These are phyloP conservation scores for Ceyx melanurus DNA, from an alignment of 2,113 vertebrate species.

Conservation along the genomic window DNA sequence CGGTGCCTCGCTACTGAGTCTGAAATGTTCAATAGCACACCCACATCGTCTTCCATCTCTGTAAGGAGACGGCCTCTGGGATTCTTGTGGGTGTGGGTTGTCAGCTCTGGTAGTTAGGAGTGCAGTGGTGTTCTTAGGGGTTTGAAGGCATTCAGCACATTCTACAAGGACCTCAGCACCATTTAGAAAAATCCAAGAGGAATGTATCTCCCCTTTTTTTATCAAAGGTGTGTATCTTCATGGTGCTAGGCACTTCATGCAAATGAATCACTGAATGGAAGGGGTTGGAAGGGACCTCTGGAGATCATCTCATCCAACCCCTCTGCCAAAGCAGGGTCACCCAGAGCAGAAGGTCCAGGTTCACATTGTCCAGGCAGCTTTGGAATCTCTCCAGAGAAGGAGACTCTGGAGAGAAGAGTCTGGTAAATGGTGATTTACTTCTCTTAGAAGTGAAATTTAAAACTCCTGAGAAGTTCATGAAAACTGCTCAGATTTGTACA, in stretches of 20 bases:
- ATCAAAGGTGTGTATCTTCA: not conserved
- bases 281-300: not conserved
- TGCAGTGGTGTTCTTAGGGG: not conserved
- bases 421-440: not conserved
- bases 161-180: not conserved
- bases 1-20: not conserved
- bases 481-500: not conserved
- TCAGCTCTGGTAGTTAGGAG: not conserved
- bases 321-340: not conserved
- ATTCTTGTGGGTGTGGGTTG: rapidly evolving
- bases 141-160: not conserved
- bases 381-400: not conserved
- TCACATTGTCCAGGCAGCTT: not conserved
- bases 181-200: not conserved
- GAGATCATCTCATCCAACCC: not conserved
- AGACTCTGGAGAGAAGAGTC: not conserved
- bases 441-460: not conserved
- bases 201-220: not conserved
- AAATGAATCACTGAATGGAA: not conserved
- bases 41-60: not conserved
- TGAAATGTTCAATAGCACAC: not conserved
- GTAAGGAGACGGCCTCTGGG: not conserved
- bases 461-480: not conserved
- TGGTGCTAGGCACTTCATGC: not conserved
- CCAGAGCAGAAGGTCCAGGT: not conserved